phyloP scores from a whole-genome alignment of 2,888 invertebrate species.

The Eupelmus urozonus region DNA sequence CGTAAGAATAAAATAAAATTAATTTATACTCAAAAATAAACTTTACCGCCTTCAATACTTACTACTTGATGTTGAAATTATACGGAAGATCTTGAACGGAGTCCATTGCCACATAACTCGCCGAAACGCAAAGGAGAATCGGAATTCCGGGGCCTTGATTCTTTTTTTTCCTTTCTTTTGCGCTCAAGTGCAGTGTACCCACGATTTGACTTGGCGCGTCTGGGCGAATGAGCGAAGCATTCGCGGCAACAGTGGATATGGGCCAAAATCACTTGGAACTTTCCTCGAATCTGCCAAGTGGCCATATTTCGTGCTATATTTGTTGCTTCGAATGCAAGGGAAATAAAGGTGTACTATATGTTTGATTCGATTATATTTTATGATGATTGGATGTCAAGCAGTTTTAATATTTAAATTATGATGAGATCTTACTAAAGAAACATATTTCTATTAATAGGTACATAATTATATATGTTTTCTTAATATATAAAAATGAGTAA shows the following conservation, averaged over 20 bases:
- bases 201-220: neutral
- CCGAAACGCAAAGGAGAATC: neutral
- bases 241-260: neutral
- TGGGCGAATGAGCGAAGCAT: neutral
- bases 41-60: too few species aligned
- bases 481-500: too few species aligned
- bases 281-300: neutral
- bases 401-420: too few species aligned
- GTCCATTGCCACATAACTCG: neutral
- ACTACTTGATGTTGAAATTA: neutral
- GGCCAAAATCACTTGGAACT: neutral
- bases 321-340: neutral
- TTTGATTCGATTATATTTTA: neutral
- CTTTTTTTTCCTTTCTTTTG: neutral
- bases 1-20: too few species aligned
- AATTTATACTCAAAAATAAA: too few species aligned
- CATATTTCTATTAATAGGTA: too few species aligned
- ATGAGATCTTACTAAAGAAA: too few species aligned
- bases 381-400: neutral
- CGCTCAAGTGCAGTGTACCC: neutral
- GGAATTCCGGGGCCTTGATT: neutral
- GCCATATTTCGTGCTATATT: neutral
- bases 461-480: too few species aligned
- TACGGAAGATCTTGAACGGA: neutral
- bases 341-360: too few species aligned